Conservation (phyloP, 1,140 invertebrate species). For the Orussus abietinus region DNA sequence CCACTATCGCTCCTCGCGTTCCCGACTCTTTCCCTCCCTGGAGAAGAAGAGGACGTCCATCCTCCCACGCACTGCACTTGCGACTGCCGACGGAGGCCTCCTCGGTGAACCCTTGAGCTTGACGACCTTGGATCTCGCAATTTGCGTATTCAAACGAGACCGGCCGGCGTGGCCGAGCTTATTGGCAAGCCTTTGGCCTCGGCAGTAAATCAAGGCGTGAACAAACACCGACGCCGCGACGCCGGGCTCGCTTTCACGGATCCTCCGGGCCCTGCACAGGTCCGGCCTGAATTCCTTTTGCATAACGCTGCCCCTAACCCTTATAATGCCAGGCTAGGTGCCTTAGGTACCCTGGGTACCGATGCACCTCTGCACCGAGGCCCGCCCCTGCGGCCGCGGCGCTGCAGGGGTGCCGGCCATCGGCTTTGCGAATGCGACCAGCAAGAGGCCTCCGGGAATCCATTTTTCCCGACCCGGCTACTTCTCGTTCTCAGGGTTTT, state of each 20-base stretch:
- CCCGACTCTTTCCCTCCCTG: too few species aligned
- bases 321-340: too few species aligned
- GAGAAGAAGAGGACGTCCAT: slow-evolving; percentile 21
- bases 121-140: slow-evolving; percentile 44
- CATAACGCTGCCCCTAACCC: slow-evolving; percentile 14
- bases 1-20: too few species aligned
- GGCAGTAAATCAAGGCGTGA: slow-evolving; percentile 48
- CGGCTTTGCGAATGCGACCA: too few species aligned
- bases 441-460: too few species aligned
- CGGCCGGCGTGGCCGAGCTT: slow-evolving; percentile 11
- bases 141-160: slow-evolving; percentile 39
- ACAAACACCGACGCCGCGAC: neutral
- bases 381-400: too few species aligned
- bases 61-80: slow-evolving; percentile 33
- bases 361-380: too few species aligned
- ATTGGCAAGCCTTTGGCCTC: slow-evolving; percentile 38
- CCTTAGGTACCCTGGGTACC: too few species aligned
- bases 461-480: too few species aligned
- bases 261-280: slow-evolving; percentile 1
- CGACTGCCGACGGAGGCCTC: slow-evolving; percentile 34
- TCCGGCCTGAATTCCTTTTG: slow-evolving; percentile 4
- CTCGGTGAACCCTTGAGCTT: slow-evolving; percentile 25
- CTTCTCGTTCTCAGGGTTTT: too few species aligned
- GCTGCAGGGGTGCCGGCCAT: too few species aligned
- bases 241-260: neutral